Percentiles rank a stretch among this genome's conserved stretches.
These are phyloP conservation scores for Podilymbus podiceps DNA, from an alignment of 2,113 vertebrate genomes.

Conservation along the genomic window DNA sequence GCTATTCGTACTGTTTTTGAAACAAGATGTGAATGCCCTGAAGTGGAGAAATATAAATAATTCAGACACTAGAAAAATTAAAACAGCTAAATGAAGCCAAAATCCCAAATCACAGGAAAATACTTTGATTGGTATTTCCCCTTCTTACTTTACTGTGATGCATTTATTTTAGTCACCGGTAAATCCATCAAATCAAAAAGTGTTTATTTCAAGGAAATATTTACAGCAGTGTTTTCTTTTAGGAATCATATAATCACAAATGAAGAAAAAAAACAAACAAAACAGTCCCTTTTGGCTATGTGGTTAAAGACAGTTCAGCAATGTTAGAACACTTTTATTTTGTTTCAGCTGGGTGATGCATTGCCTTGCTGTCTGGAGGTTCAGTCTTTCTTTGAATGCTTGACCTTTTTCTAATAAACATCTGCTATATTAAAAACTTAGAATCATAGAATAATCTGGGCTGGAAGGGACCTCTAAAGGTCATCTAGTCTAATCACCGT, in stretches of 20 bases:
- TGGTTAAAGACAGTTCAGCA: background rate
- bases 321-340: background rate
- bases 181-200: background rate
- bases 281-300: background rate
- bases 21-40: background rate
- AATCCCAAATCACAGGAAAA: background rate
- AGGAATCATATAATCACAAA: background rate
- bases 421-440: background rate
- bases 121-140: background rate
- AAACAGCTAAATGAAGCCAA: background rate
- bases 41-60: conserved; percentile 16
- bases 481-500: too few relatives aligned
- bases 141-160: background rate
- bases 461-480: too few relatives aligned
- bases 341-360: background rate
- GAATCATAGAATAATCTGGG: too few relatives aligned
- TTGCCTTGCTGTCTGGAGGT: background rate
- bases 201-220: background rate
- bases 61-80: background rate
- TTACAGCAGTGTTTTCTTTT: background rate
- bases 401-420: background rate
- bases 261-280: background rate
- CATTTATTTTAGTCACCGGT: background rate
- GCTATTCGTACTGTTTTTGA: background rate
- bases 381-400: background rate